Conservation (phyloP, 2,113 vertebrate species). For the Ceyx margarethae region DNA sequence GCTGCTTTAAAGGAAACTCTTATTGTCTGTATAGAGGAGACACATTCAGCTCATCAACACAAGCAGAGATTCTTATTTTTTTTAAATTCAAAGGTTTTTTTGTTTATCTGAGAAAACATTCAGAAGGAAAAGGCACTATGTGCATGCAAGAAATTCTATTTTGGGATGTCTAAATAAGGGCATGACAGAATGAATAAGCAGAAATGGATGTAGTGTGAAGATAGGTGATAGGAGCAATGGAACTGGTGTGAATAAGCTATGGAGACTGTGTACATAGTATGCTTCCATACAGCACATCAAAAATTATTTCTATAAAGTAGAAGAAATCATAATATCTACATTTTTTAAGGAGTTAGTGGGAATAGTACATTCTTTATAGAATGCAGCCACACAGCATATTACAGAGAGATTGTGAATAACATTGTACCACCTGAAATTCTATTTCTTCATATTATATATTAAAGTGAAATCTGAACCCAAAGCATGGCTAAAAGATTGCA, state of each 20-base stretch:
- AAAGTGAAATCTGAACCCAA: slow-evolving; percentile 26
- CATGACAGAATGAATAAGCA: neutral
- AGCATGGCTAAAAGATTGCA: neutral
- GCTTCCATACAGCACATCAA: neutral
- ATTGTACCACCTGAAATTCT: neutral
- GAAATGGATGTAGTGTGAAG: neutral
- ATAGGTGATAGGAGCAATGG: neutral
- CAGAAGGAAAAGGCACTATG: neutral
- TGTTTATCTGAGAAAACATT: neutral
- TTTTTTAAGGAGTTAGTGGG: neutral
- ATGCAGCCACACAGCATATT: neutral
- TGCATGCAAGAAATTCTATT: neutral
- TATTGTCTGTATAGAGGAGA: neutral
- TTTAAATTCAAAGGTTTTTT: neutral
- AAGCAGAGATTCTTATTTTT: neutral
- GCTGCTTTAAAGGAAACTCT: neutral
- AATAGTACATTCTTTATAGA: neutral
- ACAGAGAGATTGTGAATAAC: neutral
- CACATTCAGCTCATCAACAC: neutral
- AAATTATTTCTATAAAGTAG: neutral
- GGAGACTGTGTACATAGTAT: neutral
- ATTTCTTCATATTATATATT: neutral
- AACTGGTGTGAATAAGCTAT: neutral
- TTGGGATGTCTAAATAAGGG: neutral
- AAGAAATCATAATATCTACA: neutral